Base-by-base conservation (phyloP, 2,888 invertebrate species). In the Dicranocentrus wangi region DNA sequence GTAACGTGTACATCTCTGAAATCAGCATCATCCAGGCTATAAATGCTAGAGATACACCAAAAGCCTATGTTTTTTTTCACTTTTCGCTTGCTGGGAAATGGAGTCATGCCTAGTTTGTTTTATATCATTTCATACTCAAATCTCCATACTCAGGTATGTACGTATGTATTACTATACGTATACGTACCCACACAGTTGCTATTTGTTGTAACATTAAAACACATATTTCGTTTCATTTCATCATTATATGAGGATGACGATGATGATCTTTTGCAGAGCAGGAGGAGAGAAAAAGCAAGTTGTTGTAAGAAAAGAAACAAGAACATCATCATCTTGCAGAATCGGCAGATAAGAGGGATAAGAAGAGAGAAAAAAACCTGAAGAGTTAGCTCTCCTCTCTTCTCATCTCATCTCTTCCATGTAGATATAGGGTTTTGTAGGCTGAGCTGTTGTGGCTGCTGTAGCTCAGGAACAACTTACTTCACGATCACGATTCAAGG, bases 401-500 rank as follows among this genome's bases (percentile, higher is more conserved):
- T 60, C 27, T 60, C 13, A 39, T 39, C 28, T 17, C 17, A 23
- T 43, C 43, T 65, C 23, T 23, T 65, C 65, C 65, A 25, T 39
- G 42, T 19, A 65, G n/a, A n/a, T 65, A 42, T 65, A 23, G 13
- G 21, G 42, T 42, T 61, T 61, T 28, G 5, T 47, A n/a, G 2
- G 39, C n/a, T n/a, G n/a, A n/a, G n/a, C n/a, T n/a, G n/a, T 47
- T n/a, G 32, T 32, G 3, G n/a, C n/a, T 7, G 32, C 32, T 47
- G 8, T 28, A 15, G 55, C 47, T 53, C 23, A 25, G 58, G 43
- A 71, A 58, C 58, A 43, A 71, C 71, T 72, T 61, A 63, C 72
- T 72, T 63, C 55, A 43, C 65, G 76, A 80, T 63, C 55, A 43
- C 65, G 76, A 80, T 79, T 81, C 84, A 84, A 84, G 84, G 84